Conservation (phyloP, 2,797 vertebrate genomes). For the Tragopan temminckii region DNA sequence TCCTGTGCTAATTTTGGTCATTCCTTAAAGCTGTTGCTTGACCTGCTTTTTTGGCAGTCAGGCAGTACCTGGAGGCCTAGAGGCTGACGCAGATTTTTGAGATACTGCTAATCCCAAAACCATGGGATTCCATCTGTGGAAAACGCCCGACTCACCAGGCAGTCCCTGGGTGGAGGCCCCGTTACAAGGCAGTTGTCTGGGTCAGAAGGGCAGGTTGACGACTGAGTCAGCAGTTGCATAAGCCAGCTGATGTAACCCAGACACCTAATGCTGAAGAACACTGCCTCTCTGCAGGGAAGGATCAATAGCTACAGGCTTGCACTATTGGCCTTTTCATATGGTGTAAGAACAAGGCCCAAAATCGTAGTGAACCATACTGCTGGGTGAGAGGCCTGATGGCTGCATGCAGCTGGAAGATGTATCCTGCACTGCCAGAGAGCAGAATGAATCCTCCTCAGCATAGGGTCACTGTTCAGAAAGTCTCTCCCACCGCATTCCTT, state of each 20-base stretch:
- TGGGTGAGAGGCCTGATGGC: not conserved
- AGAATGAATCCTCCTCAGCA: not conserved
- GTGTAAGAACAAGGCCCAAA: not conserved
- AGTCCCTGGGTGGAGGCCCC: not conserved
- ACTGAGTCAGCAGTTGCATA: not conserved
- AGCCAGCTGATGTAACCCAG: not conserved
- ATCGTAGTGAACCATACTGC: not conserved
- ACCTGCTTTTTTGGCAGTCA: not conserved
- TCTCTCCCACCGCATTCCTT: not conserved
- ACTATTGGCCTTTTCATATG: not conserved
- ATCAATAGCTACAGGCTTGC: not conserved
- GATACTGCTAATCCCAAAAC: not conserved
- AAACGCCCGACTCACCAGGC: not conserved
- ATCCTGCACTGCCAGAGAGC: accelerated
- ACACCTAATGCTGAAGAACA: not conserved
- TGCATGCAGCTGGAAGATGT: not conserved
- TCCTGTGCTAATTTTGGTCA: not conserved
- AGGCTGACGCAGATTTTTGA: not conserved
- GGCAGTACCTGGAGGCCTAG: not conserved
- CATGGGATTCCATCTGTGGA: not conserved
- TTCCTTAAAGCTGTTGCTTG: not conserved
- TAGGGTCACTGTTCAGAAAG: not conserved
- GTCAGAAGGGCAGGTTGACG: slow-evolving; percentile 26
- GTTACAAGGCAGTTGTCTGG: not conserved
- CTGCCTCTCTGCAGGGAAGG: not conserved